phyloP scores from a whole-genome alignment of 2,888 invertebrate genomes.

The Bhutanitis thaidina region DNA sequence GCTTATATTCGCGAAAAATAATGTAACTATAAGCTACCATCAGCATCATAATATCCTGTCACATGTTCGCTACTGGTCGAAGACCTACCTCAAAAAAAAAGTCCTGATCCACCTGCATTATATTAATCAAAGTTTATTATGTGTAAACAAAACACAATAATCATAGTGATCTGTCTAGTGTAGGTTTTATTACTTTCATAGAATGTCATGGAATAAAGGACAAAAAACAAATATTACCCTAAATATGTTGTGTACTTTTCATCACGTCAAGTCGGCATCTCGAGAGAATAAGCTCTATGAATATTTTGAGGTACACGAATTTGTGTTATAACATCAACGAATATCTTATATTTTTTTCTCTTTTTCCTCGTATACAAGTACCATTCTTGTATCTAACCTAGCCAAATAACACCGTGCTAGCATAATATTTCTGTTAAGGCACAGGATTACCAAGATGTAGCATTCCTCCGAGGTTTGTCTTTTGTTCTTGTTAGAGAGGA shows the following conservation, averaged over 20 bases:
- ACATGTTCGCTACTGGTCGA: too few relatives aligned
- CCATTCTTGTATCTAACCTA: slow-evolving; percentile 31
- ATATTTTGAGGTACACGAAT: slow-evolving; percentile 60
- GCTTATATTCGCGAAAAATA: too few relatives aligned
- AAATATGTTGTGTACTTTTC: slow-evolving; percentile 52
- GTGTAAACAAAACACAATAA: too few relatives aligned
- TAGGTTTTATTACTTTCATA: not conserved
- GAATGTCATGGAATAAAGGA: slow-evolving; percentile 29
- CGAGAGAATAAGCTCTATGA: slow-evolving; percentile 57
- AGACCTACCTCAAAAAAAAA: too few relatives aligned
- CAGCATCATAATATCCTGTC: too few relatives aligned
- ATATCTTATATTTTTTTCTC: slow-evolving; percentile 35
- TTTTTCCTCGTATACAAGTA: slow-evolving; percentile 28
- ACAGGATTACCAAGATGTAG: slow-evolving; percentile 44
- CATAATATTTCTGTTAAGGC: slow-evolving; percentile 49
- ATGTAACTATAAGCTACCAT: too few relatives aligned
- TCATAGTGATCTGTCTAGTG: not conserved
- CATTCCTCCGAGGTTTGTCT: slow-evolving; percentile 44
- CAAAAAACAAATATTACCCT: slow-evolving; percentile 40
- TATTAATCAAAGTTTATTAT: too few relatives aligned
- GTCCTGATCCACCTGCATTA: too few relatives aligned
- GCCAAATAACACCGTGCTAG: slow-evolving; percentile 41
- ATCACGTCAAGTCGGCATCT: slow-evolving; percentile 48
- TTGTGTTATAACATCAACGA: slow-evolving; percentile 41
- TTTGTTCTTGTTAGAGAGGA: slow-evolving; percentile 52